phyloP scores from a whole-genome alignment of 2,888 invertebrate species.

The Drosophila hamatofila region DNA sequence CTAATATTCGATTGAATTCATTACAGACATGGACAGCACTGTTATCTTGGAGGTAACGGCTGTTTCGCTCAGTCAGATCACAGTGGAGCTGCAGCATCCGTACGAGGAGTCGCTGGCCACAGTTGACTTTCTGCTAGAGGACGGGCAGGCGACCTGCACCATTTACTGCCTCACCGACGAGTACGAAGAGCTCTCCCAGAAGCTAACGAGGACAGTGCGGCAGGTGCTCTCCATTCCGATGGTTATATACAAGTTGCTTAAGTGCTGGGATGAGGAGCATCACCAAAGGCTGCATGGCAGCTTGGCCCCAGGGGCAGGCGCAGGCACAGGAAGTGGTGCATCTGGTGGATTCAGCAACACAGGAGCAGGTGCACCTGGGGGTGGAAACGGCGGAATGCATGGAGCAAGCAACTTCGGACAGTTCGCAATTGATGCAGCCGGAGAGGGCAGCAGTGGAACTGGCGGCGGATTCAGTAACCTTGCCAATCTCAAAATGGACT shows the following conservation, averaged over 20 bases:
- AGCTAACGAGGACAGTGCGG: conserved; percentile 90
- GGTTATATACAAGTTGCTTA: conserved; percentile 94
- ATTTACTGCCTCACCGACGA: conserved; percentile 89
- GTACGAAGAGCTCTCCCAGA: conserved; percentile 85
- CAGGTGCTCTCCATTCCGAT: conserved; percentile 97
- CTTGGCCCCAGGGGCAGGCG: conserved; percentile 29
- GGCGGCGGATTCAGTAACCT: conserved; percentile 45
- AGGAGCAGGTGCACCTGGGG: conserved; percentile 33
- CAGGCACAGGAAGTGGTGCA: conserved; percentile 37
- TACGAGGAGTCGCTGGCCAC: conserved; percentile 96
- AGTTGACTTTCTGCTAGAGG: conserved; percentile 94
- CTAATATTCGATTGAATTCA: neutral
- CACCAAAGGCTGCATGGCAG: conserved; percentile 85
- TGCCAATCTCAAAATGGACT: conserved; percentile 70
- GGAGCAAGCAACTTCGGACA: conserved; percentile 41
- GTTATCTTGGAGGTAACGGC: conserved; percentile 97
- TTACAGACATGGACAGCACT: conserved; percentile 84
- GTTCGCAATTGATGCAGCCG: conserved; percentile 40
- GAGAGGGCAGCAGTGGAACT: conserved; percentile 20
- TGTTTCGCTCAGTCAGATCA: conserved; percentile 94
- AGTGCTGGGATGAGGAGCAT: conserved; percentile 92
- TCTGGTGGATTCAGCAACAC: conserved; percentile 35
- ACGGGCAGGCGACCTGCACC: conserved; percentile 92
- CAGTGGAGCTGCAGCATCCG: conserved; percentile 96
- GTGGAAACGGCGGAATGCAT: conserved; percentile 30